phyloP scores from a whole-genome alignment of 2,113 vertebrate species.

The Ailurus styani region DNA sequence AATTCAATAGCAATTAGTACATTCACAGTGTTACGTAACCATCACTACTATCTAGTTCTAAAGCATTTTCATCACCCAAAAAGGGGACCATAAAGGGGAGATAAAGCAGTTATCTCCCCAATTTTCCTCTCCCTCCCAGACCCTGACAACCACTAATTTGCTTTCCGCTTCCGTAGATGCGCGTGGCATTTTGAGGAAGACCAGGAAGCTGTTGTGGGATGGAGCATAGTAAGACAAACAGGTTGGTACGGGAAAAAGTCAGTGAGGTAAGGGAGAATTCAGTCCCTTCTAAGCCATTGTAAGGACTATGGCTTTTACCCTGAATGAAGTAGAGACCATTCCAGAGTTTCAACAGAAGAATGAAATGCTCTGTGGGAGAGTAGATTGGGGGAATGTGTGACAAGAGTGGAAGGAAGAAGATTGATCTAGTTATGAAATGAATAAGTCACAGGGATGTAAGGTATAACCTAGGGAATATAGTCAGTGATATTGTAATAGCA shows the following conservation, averaged over 20 bases:
- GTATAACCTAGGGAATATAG: background rate
- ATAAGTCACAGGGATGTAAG: background rate
- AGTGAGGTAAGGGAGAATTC: background rate
- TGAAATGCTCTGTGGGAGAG: background rate
- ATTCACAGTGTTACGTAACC: background rate
- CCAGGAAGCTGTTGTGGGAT: background rate
- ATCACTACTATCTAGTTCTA: background rate
- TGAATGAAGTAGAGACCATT: background rate
- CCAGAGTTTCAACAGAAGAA: background rate
- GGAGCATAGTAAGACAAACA: background rate
- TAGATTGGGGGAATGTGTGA: background rate
- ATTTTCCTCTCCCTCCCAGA: fast-evolving
- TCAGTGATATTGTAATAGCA: background rate
- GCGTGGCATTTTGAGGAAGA: background rate
- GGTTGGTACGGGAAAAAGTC: background rate
- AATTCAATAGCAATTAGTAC: background rate
- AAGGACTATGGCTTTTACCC: background rate
- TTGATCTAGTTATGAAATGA: background rate
- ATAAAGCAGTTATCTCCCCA: background rate
- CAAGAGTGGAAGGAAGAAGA: background rate
- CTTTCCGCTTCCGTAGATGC: background rate
- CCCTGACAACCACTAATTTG: background rate
- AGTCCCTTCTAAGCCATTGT: background rate
- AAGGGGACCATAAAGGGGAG: background rate
- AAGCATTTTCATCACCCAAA: background rate